These are phyloP conservation scores for Alligator mississippiensis DNA, from an alignment of 2,113 vertebrate genomes.

Conservation along the genomic window DNA sequence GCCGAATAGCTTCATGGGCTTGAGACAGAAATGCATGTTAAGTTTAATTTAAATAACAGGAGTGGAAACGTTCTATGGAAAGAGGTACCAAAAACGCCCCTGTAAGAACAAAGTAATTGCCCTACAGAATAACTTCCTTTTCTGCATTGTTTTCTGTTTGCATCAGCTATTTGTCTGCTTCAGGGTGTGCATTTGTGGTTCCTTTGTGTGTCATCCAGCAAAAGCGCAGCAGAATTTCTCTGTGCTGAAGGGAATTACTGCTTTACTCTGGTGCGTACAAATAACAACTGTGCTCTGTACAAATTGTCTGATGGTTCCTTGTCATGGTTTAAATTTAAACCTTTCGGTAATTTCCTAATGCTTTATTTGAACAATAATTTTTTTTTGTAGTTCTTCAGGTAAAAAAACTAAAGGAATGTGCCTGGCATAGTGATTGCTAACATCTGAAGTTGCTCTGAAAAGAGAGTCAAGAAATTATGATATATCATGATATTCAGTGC, in stretches of 20 bases:
- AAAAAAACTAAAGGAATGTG: neutral
- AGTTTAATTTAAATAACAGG: constrained; percentile 65
- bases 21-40: constrained; percentile 5
- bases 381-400: neutral
- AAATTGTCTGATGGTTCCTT: neutral
- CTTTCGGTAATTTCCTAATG: fast-evolving
- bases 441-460: neutral
- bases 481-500: fast-evolving
- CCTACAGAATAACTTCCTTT: constrained; percentile 63
- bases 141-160: constrained; percentile 58
- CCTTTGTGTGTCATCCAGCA: constrained; percentile 52
- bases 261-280: neutral
- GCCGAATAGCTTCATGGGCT: neutral
- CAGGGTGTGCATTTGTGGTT: constrained; percentile 57
- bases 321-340: neutral
- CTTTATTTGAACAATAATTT: neutral
- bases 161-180: constrained; percentile 62
- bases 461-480: neutral
- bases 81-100: constrained; percentile 67
- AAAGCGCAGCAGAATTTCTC: constrained; percentile 20
- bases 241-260: neutral
- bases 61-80: constrained; percentile 80
- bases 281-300: fast-evolving
- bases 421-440: neutral
- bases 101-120: constrained; percentile 60